A percentile compares a stretch with the other conserved stretches of the same genome.
These are phyloP conservation scores for Dendrolimus punctatus DNA, from an alignment of 1,140 invertebrate species.

Conservation along the genomic window DNA sequence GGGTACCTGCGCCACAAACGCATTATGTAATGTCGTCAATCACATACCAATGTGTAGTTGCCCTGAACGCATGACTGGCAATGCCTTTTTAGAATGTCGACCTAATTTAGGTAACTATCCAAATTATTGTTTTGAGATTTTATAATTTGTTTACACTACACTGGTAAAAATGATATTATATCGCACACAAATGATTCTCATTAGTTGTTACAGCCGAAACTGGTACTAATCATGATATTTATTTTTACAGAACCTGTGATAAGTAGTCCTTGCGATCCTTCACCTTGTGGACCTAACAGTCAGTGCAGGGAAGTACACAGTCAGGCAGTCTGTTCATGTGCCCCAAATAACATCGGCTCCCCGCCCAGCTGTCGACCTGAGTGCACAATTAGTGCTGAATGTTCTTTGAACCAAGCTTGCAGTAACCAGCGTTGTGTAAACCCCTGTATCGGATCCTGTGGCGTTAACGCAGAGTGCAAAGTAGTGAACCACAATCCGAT, in stretches of 20 bases:
- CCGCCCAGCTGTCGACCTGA: conserved; percentile 76
- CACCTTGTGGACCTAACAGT: conserved; percentile 76
- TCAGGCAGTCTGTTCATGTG: conserved; percentile 76
- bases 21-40: conserved; percentile 81
- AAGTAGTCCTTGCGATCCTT: conserved; percentile 73
- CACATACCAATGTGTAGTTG: conserved; percentile 84
- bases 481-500: conserved; percentile 80
- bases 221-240: too few relatives aligned
- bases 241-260: conserved; percentile 46
- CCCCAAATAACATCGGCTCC: conserved; percentile 75
- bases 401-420: conserved; percentile 72
- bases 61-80: conserved; percentile 78
- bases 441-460: conserved; percentile 77
- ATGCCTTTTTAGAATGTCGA: conserved; percentile 79
- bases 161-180: too few relatives aligned
- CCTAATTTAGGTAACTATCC: conserved; percentile 66
- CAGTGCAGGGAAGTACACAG: conserved; percentile 76
- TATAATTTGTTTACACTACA: too few relatives aligned
- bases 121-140: neutral
- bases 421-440: conserved; percentile 75
- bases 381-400: conserved; percentile 74
- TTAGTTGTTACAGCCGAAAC: too few relatives aligned
- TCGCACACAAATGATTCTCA: too few relatives aligned
- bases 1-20: conserved; percentile 80
- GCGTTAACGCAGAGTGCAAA: conserved; percentile 75